Evolutionary conservation across 1,140 invertebrate genomes (phyloP).

Genomic region (Apis cerana): DNA sequence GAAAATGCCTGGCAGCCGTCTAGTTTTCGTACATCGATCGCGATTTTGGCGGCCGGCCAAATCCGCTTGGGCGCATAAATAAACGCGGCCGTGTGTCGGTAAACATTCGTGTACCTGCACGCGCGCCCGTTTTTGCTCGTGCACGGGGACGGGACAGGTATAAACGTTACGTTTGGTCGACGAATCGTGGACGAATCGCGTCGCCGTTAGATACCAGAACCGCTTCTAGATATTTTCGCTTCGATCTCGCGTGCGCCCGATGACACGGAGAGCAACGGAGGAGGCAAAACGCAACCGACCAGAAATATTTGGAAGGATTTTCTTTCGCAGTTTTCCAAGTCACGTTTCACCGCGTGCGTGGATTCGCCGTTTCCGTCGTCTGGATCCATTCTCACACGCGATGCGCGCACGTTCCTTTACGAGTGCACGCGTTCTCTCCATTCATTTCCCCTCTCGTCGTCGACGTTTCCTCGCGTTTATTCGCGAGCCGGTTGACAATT

Average conservation of each 20-base stretch:
- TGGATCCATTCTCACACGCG: too few relatives aligned
- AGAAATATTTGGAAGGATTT: too few relatives aligned
- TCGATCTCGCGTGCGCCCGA: not conserved
- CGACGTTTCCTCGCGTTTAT: too few relatives aligned
- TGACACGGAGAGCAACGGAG: too few relatives aligned
- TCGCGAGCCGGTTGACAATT: too few relatives aligned
- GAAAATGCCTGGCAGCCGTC: slow-evolving; percentile 23
- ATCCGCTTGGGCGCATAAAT: slow-evolving; percentile 59
- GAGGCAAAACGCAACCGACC: too few relatives aligned
- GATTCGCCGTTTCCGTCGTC: too few relatives aligned
- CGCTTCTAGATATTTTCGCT: not conserved
- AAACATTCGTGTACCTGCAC: slow-evolving; percentile 21
- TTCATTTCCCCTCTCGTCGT: too few relatives aligned
- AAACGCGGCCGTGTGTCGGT: slow-evolving; percentile 52
- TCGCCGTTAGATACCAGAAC: not conserved
- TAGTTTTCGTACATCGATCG: slow-evolving; percentile 57
- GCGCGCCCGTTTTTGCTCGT: not conserved
- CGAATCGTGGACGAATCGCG: not conserved
- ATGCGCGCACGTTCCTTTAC: too few relatives aligned
- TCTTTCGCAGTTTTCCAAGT: too few relatives aligned
- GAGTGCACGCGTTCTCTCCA: too few relatives aligned
- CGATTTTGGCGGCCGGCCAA: slow-evolving; percentile 49
- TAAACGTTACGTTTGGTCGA: not conserved
- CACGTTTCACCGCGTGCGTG: too few relatives aligned
- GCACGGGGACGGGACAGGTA: not conserved